Percentiles rank a stretch among this genome's conserved stretches.
Evolutionary conservation across 64 coral and sea anemone genomes (phyloP).

Genomic region (Stichodactyla mertensii): DNA sequence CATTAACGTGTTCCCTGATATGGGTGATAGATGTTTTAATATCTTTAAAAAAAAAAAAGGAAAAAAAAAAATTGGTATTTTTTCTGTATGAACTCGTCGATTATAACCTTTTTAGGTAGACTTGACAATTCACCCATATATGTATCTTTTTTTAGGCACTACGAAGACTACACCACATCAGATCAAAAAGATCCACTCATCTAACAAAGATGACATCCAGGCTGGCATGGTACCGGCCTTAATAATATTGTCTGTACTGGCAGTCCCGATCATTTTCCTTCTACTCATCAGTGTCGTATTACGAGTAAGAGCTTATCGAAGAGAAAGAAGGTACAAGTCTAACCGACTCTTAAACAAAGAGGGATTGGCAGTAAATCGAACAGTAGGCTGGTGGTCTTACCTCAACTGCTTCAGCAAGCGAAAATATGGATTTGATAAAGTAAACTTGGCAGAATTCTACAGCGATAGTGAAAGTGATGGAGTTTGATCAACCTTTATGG

Average conservation of each 20-base stretch:
- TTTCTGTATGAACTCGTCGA: too few species aligned
- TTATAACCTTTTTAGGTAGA: too few species aligned
- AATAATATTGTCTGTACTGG: constrained; percentile 69
- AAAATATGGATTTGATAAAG: constrained; percentile 72
- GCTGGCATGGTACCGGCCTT: constrained; percentile 70
- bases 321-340: constrained; percentile 42
- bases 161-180: not conserved
- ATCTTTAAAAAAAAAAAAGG: too few species aligned
- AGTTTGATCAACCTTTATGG: constrained; percentile 12
- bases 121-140: not conserved
- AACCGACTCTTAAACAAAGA: constrained; percentile 48
- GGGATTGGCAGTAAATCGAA: constrained; percentile 51
- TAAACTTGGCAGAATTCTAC: constrained; percentile 80
- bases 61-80: too few species aligned
- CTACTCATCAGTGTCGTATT: constrained; percentile 73
- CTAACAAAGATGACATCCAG: not conserved
- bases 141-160: not conserved
- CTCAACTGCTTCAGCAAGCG: constrained; percentile 74
- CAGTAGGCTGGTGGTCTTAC: constrained; percentile 74
- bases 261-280: constrained; percentile 77
- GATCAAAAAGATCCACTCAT: not conserved
- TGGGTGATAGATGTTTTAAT: too few species aligned
- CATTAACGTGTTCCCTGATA: too few species aligned
- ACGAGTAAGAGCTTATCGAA: constrained; percentile 67
- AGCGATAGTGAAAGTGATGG: constrained; percentile 86